Conservation (phyloP, 2,797 vertebrate species). For the Lindbergichthys nudifrons region DNA sequence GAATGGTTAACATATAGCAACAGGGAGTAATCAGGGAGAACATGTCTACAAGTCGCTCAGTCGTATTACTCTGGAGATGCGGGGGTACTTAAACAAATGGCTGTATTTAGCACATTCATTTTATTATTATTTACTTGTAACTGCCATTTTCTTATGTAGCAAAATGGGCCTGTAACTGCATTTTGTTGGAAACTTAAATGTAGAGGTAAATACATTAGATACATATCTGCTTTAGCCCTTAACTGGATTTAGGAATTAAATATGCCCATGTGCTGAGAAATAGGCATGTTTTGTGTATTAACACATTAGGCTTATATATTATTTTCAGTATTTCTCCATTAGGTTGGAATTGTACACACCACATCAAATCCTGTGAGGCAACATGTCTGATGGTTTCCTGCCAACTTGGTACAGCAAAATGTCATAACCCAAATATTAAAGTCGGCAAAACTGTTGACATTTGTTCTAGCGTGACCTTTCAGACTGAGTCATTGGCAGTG, state of each 20-base stretch:
- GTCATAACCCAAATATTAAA: slow-evolving; percentile 33
- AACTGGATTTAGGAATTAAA: background rate
- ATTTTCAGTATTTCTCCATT: slow-evolving; percentile 19
- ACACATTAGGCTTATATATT: background rate
- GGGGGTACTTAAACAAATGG: background rate
- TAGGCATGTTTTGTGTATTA: background rate
- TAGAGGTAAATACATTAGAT: background rate
- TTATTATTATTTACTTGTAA: background rate
- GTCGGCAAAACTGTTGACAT: slow-evolving; percentile 23
- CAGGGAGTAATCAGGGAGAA: background rate
- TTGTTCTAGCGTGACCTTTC: slow-evolving; percentile 46
- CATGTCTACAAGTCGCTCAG: slow-evolving; percentile 6
- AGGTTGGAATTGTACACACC: background rate
- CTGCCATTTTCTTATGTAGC: too few species aligned
- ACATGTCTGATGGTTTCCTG: slow-evolving; percentile 14
- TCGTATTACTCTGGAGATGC: background rate
- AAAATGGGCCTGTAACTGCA: too few species aligned
- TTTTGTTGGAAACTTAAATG: background rate
- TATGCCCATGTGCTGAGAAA: background rate
- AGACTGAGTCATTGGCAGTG: slow-evolving; percentile 1
- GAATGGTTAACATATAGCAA: background rate
- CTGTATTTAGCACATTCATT: background rate
- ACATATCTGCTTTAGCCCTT: background rate
- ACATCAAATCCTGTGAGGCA: slow-evolving; percentile 35
- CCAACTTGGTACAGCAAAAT: slow-evolving; percentile 22